Conservation (phyloP, 2,797 vertebrate species). For the Ficedula albicollis region DNA sequence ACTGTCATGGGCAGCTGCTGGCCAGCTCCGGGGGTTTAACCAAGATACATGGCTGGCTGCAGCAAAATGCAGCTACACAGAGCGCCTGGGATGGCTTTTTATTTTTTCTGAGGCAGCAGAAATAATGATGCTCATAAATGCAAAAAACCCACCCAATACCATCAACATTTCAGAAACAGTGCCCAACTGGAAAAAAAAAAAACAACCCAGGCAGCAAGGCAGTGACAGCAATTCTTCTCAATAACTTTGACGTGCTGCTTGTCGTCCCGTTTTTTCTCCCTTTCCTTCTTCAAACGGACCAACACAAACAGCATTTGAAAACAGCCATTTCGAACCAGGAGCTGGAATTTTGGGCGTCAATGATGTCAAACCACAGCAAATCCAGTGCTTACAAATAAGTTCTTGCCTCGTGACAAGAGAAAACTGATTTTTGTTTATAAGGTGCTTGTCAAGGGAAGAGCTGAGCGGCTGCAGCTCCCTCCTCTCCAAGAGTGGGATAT, state of each 20-base stretch:
- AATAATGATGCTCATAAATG: neutral
- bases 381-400: neutral
- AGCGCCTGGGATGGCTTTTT: neutral
- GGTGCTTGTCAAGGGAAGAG: neutral
- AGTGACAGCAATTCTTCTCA: slow-evolving; percentile 12
- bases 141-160: neutral
- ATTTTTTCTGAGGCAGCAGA: neutral
- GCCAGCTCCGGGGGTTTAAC: neutral
- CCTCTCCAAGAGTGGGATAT: rapidly evolving
- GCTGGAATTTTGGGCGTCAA: neutral
- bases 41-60: neutral
- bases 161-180: neutral
- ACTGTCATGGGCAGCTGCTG: slow-evolving; percentile 9
- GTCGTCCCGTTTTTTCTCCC: neutral
- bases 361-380: neutral
- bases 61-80: neutral
- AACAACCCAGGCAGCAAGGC: neutral
- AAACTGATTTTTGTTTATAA: neutral
- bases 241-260: neutral
- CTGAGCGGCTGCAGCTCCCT: rapidly evolving
- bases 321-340: neutral
- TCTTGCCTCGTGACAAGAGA: neutral
- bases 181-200: neutral
- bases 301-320: slow-evolving; percentile 23
- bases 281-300: neutral